A percentile compares a stretch with the other conserved stretches of the same genome.
phyloP scores from a whole-genome alignment of 2,888 invertebrate genomes.

The Sinhomidia bicolor region DNA sequence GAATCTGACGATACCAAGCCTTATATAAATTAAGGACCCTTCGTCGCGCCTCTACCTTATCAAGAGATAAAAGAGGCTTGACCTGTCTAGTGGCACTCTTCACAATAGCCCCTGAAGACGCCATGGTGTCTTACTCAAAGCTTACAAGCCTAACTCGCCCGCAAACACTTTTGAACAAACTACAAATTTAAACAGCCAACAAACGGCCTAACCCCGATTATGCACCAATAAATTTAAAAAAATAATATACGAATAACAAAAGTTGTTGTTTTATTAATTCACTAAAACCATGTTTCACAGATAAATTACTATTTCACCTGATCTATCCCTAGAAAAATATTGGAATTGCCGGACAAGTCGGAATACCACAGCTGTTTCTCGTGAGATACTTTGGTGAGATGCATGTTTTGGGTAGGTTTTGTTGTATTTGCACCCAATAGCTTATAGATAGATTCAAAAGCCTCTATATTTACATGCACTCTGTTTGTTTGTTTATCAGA shows the following conservation, averaged over 20 bases:
- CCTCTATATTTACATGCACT: too few relatives aligned
- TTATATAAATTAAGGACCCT: slow-evolving; percentile 94
- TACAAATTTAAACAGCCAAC: not conserved
- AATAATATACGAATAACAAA: not conserved
- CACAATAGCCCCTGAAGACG: slow-evolving; percentile 82
- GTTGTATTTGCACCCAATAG: not conserved
- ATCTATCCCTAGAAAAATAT: not conserved
- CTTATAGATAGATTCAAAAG: too few relatives aligned
- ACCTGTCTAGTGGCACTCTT: slow-evolving; percentile 86
- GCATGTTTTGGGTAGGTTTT: not conserved
- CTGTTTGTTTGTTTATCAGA: too few relatives aligned
- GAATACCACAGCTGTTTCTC: slow-evolving; percentile 20
- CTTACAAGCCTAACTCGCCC: not conserved
- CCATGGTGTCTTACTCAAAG: slow-evolving; percentile 81
- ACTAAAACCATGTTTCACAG: too few relatives aligned
- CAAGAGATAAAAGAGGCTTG: slow-evolving; percentile 92
- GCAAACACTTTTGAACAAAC: not conserved
- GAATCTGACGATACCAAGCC: slow-evolving; percentile 96
- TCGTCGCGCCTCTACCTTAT: slow-evolving; percentile 89
- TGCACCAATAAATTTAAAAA: not conserved
- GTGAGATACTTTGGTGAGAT: not conserved
- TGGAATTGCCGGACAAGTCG: slow-evolving; percentile 31
- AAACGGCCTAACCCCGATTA: not conserved
- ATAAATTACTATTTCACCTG: too few relatives aligned
- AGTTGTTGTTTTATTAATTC: not conserved